Conservation (phyloP, 2,113 vertebrate species). For the Gallinago paraguaiae region DNA sequence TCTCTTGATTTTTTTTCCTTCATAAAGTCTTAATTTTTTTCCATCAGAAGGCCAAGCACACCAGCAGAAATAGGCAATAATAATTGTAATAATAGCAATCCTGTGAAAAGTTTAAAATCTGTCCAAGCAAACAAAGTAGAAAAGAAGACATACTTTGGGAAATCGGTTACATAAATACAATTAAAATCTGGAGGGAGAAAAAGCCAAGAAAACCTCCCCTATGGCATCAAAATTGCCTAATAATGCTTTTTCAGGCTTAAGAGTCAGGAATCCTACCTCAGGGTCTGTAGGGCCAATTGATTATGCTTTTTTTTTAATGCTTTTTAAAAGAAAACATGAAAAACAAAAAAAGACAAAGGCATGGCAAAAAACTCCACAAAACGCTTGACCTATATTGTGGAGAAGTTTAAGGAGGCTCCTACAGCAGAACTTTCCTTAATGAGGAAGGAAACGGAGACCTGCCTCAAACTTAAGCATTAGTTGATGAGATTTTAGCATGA, state of each 20-base stretch:
- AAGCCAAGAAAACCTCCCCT: neutral
- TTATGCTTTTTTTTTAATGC: neutral
- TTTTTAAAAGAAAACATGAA: neutral
- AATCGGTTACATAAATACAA: neutral
- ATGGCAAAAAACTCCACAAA: neutral
- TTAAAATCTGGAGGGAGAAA: neutral
- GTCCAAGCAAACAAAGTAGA: neutral
- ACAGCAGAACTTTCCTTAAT: neutral
- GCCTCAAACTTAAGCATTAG: neutral
- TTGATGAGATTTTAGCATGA: neutral
- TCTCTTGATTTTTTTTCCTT: neutral
- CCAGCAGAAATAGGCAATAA: neutral
- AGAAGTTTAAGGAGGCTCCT: neutral
- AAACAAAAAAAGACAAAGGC: neutral
- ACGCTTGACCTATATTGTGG: neutral
- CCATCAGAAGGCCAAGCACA: neutral
- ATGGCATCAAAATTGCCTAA: neutral
- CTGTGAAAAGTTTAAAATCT: neutral
- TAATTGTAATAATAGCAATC: neutral
- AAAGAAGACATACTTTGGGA: neutral
- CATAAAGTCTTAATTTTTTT: neutral
- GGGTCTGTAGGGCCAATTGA: neutral
- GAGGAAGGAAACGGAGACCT: neutral
- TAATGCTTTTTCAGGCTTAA: neutral
- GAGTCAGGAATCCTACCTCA: neutral